A percentile compares a stretch with the other conserved stretches of the same genome.
These are phyloP conservation scores for Sebastolobus alascanus DNA, from an alignment of 2,797 vertebrate genomes.

Conservation along the genomic window DNA sequence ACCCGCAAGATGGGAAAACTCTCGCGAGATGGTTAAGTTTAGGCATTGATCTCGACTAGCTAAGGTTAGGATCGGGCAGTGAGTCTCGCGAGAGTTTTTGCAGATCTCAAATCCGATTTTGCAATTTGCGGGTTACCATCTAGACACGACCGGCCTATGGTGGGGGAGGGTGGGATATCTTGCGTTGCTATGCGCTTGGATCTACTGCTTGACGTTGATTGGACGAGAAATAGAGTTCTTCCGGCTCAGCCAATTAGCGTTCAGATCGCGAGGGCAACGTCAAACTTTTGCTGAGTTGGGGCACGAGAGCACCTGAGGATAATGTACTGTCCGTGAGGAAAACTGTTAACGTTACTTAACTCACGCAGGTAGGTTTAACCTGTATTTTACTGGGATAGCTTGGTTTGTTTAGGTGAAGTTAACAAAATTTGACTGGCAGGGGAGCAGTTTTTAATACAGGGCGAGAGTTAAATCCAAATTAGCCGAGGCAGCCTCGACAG, in stretches of 20 bases:
- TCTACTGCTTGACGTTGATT: conserved; percentile 58
- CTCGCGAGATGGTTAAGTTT: too few species aligned
- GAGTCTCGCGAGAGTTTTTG: too few species aligned
- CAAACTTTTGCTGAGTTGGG: neutral
- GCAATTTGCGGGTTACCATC: too few species aligned
- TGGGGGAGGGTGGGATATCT: neutral
- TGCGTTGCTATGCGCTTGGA: conserved; percentile 53
- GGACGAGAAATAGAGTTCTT: conserved; percentile 24
- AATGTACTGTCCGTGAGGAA: neutral
- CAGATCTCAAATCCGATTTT: too few species aligned
- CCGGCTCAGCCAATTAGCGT: conserved; percentile 58
- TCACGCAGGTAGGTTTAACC: conserved; percentile 10
- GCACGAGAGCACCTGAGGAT: neutral
- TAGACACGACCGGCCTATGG: too few species aligned
- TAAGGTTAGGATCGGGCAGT: too few species aligned
- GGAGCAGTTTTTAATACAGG: neutral
- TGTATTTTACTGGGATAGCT: neutral
- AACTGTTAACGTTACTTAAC: neutral
- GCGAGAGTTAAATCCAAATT: neutral
- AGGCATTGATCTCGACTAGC: too few species aligned
- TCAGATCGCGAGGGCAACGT: conserved; percentile 32
- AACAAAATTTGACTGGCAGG: fast-evolving
- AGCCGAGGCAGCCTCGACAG: neutral
- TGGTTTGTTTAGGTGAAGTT: neutral
- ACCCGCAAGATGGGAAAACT: too few species aligned